Percentiles rank a stretch among this genome's conserved stretches.
phyloP scores from a whole-genome alignment of 2,113 vertebrate species.

The Prietella phreatophila region DNA sequence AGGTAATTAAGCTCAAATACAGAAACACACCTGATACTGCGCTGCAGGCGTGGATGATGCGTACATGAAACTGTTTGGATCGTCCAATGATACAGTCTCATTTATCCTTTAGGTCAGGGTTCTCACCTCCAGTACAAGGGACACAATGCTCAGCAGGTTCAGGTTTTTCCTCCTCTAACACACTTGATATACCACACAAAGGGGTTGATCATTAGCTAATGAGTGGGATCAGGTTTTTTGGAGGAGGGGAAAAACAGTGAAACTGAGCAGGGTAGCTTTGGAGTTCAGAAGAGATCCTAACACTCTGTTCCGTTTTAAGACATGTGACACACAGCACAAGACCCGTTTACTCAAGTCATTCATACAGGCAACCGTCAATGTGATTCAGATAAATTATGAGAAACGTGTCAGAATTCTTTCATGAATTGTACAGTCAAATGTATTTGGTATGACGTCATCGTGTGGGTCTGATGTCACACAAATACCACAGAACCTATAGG shows the following conservation, averaged over 20 bases:
- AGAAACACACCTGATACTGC: neutral
- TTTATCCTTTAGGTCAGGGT: slow-evolving; percentile 16
- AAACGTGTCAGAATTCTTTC: neutral
- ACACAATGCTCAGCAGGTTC: neutral
- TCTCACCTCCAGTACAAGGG: neutral
- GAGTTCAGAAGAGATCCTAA: slow-evolving; percentile 9
- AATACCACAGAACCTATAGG: neutral
- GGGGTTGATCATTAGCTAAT: slow-evolving; percentile 12
- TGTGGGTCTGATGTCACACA: neutral
- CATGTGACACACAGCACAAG: neutral
- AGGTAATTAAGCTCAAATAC: neutral
- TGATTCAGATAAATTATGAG: neutral
- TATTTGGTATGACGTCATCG: neutral
- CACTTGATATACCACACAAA: slow-evolving; percentile 6
- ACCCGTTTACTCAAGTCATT: neutral
- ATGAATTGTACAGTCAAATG: neutral
- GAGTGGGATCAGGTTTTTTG: slow-evolving; percentile 14
- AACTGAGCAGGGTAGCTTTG: neutral
- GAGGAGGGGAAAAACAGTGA: neutral
- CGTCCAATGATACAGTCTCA: neutral
- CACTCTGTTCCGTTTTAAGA: neutral
- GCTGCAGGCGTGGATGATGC: neutral
- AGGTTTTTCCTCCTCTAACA: neutral
- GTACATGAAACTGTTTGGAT: neutral
- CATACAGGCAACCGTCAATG: neutral